phyloP scores from a whole-genome alignment of 2,113 vertebrate genomes.

The Marmota monax region DNA sequence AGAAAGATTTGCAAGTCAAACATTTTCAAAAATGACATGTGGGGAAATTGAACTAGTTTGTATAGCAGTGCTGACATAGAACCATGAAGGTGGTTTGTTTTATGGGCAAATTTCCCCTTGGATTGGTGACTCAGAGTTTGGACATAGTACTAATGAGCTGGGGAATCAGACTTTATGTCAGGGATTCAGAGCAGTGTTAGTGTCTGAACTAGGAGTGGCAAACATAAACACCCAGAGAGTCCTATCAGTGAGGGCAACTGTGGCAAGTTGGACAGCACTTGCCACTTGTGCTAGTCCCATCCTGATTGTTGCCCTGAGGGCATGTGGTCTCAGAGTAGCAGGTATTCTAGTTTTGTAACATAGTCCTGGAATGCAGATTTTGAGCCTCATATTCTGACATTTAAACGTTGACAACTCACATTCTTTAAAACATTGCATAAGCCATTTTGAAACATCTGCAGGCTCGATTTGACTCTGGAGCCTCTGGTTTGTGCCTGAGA shows the following conservation, averaged over 20 bases:
- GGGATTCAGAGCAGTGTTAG: not conserved
- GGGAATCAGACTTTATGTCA: constrained; percentile 22
- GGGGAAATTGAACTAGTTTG: not conserved
- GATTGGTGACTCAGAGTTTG: not conserved
- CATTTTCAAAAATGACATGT: not conserved
- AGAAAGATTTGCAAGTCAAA: not conserved
- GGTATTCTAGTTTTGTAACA: not conserved
- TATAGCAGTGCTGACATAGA: not conserved
- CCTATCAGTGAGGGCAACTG: not conserved
- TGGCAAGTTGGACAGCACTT: not conserved
- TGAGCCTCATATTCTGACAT: not conserved
- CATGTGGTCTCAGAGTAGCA: not conserved
- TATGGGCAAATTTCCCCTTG: not conserved
- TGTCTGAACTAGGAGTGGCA: not conserved
- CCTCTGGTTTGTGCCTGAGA: not conserved
- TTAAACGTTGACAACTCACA: not conserved
- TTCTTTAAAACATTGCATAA: not conserved
- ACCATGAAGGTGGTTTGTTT: not conserved
- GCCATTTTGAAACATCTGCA: not conserved
- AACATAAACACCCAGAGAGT: not conserved
- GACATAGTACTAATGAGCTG: not conserved
- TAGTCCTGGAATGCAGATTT: not conserved
- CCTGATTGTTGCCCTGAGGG: not conserved
- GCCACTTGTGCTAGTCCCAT: no score
- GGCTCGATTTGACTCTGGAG: not conserved